Evolutionary conservation across 2,888 invertebrate genomes (phyloP).

Genomic region (Erpobdella octoculata): DNA sequence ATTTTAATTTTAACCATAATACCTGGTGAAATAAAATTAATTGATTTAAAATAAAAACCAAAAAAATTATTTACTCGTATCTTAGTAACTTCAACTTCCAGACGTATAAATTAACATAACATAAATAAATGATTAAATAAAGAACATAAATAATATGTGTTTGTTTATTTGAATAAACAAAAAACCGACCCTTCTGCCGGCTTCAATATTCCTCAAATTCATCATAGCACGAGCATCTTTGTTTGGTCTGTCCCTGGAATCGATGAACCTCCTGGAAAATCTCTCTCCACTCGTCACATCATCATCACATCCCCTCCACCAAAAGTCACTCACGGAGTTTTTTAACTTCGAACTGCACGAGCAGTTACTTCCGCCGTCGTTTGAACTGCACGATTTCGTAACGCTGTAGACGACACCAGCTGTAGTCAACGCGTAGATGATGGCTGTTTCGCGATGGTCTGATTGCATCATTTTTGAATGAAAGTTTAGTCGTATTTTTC

Average conservation of each 20-base stretch:
- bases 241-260: conserved; percentile 66
- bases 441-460: conserved; percentile 58
- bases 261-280: conserved; percentile 88
- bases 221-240: conserved; percentile 71
- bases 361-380: conserved; percentile 79
- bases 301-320: conserved; percentile 76
- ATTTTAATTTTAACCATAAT: too few relatives aligned
- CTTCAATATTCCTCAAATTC: conserved; percentile 96
- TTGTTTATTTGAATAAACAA: too few relatives aligned
- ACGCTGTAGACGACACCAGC: conserved; percentile 76
- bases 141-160: too few relatives aligned
- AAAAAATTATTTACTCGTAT: too few relatives aligned
- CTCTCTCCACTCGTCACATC: conserved; percentile 59
- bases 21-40: too few relatives aligned
- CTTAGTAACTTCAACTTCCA: too few relatives aligned
- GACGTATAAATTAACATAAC: too few relatives aligned
- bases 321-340: neutral
- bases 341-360: conserved; percentile 60
- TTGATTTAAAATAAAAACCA: too few relatives aligned
- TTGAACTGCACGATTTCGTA: conserved; percentile 80
- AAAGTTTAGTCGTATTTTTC: neutral
- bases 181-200: conserved; percentile 77
- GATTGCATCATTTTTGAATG: neutral
- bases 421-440: conserved; percentile 57
- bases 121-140: too few relatives aligned